phyloP scores from a whole-genome alignment of 2,888 invertebrate genomes.

The Cheiracanthium punctorium region DNA sequence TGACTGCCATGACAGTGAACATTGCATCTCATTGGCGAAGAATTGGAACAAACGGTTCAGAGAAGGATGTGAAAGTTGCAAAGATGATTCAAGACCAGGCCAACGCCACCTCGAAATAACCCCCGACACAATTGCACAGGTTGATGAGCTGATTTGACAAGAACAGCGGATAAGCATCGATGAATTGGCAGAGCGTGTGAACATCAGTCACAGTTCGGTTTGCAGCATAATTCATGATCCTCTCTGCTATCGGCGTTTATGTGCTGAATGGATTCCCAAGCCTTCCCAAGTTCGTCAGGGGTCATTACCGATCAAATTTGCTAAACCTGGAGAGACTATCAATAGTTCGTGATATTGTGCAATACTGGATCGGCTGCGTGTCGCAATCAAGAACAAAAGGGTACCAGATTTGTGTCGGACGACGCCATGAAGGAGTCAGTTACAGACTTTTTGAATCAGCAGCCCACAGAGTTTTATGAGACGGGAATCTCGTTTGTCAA shows the following conservation, averaged over 20 bases:
- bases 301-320: background rate
- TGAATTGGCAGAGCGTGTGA: background rate
- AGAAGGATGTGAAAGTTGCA: constrained; percentile 6
- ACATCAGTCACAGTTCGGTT: constrained; percentile 7
- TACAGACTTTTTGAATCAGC: too few relatives aligned
- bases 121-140: background rate
- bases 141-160: too few relatives aligned
- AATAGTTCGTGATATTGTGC: background rate
- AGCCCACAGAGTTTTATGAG: too few relatives aligned
- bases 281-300: background rate
- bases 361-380: background rate
- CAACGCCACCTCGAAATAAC: constrained; percentile 5
- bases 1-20: background rate
- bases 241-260: constrained; percentile 10
- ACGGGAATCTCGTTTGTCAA: too few relatives aligned
- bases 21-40: constrained; percentile 19
- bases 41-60: too few relatives aligned
- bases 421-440: too few relatives aligned
- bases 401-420: too few relatives aligned
- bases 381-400: background rate
- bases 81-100: constrained; percentile 4
- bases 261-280: background rate
- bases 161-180: background rate
- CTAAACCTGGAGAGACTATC: too few relatives aligned
- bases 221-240: constrained; percentile 17